Base-by-base conservation (phyloP, 1,140 invertebrate genomes). In the Pteromalus puparum region DNA sequence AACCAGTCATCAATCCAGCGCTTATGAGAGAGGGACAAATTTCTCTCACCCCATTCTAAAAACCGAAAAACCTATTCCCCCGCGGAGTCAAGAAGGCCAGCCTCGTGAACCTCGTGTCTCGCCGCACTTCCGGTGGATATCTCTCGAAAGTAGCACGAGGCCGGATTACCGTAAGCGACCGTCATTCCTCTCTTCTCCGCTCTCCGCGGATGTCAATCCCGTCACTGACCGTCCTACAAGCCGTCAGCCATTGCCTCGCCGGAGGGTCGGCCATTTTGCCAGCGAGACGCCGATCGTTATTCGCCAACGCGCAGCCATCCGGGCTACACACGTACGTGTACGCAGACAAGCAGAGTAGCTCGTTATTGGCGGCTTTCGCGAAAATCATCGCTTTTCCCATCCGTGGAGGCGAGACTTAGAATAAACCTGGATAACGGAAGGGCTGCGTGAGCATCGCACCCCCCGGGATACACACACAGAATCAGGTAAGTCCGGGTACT, bases 231-330 rank as follows among this genome's bases (percentile, higher is more conserved):
- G 18, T 61, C 53, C 0, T 6, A n/a, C 4, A 6, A n/a, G 2
- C 6, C 53, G 53, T 61, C 53, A 70, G 24, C 67, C 26, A 28
- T 70, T 28, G 67, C 24, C 67, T 26, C 67, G 67, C 24, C 67
- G 13, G 67, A 30, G 24, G 6, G 42, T 24, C 68, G 48, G 83
- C 78, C 83, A 85, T 85, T 9, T 85, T 85, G 83, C 48, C 30
- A 21, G n/a, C 7, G 24, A n/a, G 73, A 85, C 78, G 78, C 83
- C 83, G 83, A 85, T 85, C 83, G 83, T 85, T 85, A 85, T 81
- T 85, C 83, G 38, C 12, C 73, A 74, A 34, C 78, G 77, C 77
- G 83, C 83, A 46, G 75, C 26, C 75, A n/a, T 48, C 24, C n/a
- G 24, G n/a, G 75, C 75, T n/a, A n/a, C 75, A 48, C n/a, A 26